These are phyloP conservation scores for Hesperophylax magnus DNA, from an alignment of 1,140 invertebrate species.

Conservation along the genomic window DNA sequence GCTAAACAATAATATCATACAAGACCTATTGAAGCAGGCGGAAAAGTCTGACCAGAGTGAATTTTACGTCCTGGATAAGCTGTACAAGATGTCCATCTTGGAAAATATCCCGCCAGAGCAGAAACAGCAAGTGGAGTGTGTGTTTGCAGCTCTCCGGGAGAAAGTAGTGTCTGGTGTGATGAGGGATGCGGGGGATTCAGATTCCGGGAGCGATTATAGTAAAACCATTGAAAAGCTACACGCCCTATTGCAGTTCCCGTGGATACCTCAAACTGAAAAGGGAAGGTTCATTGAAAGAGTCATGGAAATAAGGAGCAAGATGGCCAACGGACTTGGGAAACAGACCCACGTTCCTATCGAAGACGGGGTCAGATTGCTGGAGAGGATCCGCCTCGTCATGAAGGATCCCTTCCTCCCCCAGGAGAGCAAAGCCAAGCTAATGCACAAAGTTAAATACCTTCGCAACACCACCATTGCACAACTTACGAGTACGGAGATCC, in stretches of 20 bases:
- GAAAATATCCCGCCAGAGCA: slow-evolving; percentile 7
- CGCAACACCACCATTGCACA: slow-evolving; percentile 1
- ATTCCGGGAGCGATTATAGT: neutral
- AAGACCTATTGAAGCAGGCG: slow-evolving; percentile 33
- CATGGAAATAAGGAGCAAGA: slow-evolving; percentile 32
- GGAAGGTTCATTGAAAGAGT: slow-evolving; percentile 18
- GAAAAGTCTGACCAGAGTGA: slow-evolving; percentile 27
- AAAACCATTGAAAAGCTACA: slow-evolving; percentile 37
- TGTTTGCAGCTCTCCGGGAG: slow-evolving; percentile 38
- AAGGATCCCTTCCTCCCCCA: slow-evolving; percentile 40
- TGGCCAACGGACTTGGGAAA: slow-evolving; percentile 28
- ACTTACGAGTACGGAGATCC: neutral
- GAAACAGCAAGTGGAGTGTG: slow-evolving; percentile 34
- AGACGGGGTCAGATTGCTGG: slow-evolving; percentile 30
- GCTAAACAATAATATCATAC: slow-evolving; percentile 44
- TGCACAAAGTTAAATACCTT: slow-evolving; percentile 31
- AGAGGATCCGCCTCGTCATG: slow-evolving; percentile 29
- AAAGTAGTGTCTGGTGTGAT: slow-evolving; percentile 35
- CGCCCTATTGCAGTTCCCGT: slow-evolving; percentile 14
- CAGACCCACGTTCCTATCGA: slow-evolving; percentile 25
- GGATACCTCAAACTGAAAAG: slow-evolving; percentile 33
- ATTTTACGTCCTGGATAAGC: slow-evolving; percentile 44
- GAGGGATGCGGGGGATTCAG: neutral
- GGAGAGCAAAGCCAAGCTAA: slow-evolving; percentile 28
- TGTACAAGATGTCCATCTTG: slow-evolving; percentile 30